Percentiles rank a stretch among this genome's conserved stretches.
phyloP scores from a whole-genome alignment of 2,888 invertebrate species.

The Ormyrus labotus region DNA sequence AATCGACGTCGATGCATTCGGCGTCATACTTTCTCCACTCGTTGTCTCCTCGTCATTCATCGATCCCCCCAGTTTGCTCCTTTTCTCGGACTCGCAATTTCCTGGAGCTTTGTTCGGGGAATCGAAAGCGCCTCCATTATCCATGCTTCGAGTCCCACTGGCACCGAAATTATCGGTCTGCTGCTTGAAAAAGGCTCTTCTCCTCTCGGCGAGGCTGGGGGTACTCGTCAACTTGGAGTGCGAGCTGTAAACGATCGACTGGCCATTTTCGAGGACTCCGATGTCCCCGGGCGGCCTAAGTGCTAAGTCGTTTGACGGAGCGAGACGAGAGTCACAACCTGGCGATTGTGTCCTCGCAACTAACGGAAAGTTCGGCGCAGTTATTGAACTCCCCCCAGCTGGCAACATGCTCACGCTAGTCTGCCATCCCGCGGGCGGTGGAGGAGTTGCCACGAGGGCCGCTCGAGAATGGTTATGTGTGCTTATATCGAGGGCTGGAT shows the following conservation, averaged over 20 bases:
- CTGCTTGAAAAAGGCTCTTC: constrained; percentile 55
- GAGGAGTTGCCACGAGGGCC: constrained; percentile 7
- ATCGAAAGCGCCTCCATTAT: background rate
- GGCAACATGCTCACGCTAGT: constrained; percentile 22
- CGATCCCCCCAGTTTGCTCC: background rate
- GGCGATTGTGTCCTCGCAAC: constrained; percentile 14
- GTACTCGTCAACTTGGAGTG: background rate
- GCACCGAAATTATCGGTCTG: constrained; percentile 4
- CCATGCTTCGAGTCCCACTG: constrained; percentile 2
- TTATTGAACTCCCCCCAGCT: constrained; percentile 19
- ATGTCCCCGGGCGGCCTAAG: constrained; percentile 6
- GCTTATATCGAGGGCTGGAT: constrained; percentile 24
- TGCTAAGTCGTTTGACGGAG: constrained; percentile 20
- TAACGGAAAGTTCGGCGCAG: constrained; percentile 49
- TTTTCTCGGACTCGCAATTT: background rate
- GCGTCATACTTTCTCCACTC: background rate
- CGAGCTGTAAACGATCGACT: background rate
- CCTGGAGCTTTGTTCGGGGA: background rate
- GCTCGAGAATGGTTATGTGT: constrained; percentile 11
- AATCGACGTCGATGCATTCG: constrained; percentile 1
- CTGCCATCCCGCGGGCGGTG: constrained; percentile 52
- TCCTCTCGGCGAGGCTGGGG: constrained; percentile 60
- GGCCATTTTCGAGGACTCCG: constrained; percentile 13
- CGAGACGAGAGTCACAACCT: background rate
- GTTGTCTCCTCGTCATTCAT: background rate